Conservation (phyloP, 2,113 vertebrate genomes). For the Isurus oxyrinchus region DNA sequence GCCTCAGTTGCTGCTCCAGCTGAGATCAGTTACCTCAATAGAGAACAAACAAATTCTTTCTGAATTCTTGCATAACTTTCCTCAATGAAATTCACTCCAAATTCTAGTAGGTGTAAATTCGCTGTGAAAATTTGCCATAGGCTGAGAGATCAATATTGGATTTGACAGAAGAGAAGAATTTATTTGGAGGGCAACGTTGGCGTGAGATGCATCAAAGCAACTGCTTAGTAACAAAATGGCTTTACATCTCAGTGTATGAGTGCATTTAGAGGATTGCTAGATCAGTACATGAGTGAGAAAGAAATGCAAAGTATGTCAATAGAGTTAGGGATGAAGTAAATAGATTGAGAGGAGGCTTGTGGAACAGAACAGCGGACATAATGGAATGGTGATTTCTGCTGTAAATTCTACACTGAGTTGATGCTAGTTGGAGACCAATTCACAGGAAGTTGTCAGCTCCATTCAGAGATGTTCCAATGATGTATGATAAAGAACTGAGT, state of each 20-base stretch:
- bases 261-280: not conserved
- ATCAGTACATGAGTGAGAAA: not conserved
- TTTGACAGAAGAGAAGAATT: not conserved
- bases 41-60: not conserved
- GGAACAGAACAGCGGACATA: not conserved
- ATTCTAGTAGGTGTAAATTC: not conserved
- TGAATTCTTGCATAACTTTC: not conserved
- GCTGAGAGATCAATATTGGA: not conserved
- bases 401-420: not conserved
- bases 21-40: not conserved
- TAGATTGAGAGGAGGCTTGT: not conserved
- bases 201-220: not conserved
- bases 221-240: not conserved
- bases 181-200: not conserved
- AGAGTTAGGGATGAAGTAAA: not conserved
- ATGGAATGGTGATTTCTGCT: not conserved
- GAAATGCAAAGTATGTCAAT: not conserved
- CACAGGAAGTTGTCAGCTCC: not conserved
- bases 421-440: not conserved
- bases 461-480: not conserved
- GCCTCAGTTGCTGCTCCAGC: not conserved
- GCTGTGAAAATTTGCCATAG: not conserved
- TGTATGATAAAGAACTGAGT: not conserved
- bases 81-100: not conserved
- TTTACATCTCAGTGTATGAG: not conserved